Evolutionary conservation across 2,888 invertebrate species (phyloP).

Genomic region (Parnassius glacialis): DNA sequence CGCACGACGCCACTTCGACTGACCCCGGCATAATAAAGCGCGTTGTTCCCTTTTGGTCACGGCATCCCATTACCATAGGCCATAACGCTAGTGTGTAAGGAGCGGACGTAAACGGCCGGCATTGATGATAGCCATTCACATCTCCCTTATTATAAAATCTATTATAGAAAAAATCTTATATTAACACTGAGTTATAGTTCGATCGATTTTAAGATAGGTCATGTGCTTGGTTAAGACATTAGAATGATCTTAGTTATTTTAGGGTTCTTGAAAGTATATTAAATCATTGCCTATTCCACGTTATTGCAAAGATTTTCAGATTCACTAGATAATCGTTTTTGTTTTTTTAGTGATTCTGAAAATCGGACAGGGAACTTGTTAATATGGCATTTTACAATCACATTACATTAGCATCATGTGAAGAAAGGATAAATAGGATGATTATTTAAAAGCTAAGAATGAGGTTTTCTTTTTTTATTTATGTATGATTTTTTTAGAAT

Average conservation of each 20-base stretch:
- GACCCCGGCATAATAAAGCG: conserved; percentile 52
- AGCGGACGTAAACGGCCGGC: conserved; percentile 42
- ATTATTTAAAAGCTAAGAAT: too few relatives aligned
- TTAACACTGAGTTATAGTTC: conserved; percentile 41
- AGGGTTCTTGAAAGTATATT: background rate
- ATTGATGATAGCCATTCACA: conserved; percentile 40
- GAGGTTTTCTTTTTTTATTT: too few relatives aligned
- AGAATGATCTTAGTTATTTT: background rate
- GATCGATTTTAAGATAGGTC: conserved; percentile 62
- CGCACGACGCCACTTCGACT: conserved; percentile 60
- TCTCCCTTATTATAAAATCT: conserved; percentile 57
- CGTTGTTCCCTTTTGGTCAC: conserved; percentile 58
- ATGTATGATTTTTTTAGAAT: too few relatives aligned
- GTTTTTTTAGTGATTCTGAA: too few relatives aligned
- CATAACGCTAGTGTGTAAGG: conserved; percentile 58
- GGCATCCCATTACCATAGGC: conserved; percentile 61
- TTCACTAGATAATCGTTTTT: too few relatives aligned
- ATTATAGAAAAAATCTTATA: conserved; percentile 46
- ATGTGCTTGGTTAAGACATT: conserved; percentile 18
- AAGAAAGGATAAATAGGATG: too few relatives aligned
- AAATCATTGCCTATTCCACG: too few relatives aligned
- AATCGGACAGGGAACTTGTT: too few relatives aligned
- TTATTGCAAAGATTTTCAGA: too few relatives aligned
- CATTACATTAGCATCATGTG: too few relatives aligned
- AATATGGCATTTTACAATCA: too few relatives aligned